These are phyloP conservation scores for Dryas iulia DNA, from an alignment of 1,140 invertebrate species.

Conservation along the genomic window DNA sequence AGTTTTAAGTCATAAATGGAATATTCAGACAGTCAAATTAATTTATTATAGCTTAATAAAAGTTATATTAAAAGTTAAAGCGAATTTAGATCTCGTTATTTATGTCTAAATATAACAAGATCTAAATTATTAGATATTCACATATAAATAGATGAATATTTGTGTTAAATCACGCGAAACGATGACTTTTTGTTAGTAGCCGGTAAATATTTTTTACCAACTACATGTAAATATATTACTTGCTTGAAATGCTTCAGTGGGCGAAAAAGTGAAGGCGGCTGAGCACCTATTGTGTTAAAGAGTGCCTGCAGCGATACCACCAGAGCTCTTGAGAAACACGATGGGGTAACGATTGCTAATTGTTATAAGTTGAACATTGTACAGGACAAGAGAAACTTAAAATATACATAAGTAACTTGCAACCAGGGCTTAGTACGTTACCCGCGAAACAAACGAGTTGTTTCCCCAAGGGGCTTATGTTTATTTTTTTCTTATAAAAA, in stretches of 20 bases:
- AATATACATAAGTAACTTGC: not conserved
- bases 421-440: not conserved
- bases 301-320: conserved; percentile 48
- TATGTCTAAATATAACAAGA: no score
- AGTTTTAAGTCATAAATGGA: not conserved
- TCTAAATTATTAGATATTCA: no score
- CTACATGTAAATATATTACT: conserved; percentile 40
- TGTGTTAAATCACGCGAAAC: not conserved
- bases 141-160: not conserved
- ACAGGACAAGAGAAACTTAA: not conserved
- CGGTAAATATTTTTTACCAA: conserved; percentile 10
- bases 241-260: conserved; percentile 50
- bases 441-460: not conserved
- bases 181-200: not conserved
- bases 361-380: conserved; percentile 13
- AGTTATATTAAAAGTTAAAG: no score
- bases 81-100: no score
- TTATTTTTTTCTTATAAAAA: not conserved
- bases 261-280: conserved; percentile 55
- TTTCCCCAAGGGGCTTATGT: not conserved
- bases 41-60: no score
- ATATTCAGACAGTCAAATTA: not conserved
- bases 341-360: conserved; percentile 44
- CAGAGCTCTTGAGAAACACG: conserved; percentile 43
- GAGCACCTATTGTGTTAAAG: conserved; percentile 50